These are phyloP conservation scores for Sapajus apella DNA, from an alignment of 2,113 vertebrate genomes.

Conservation along the genomic window DNA sequence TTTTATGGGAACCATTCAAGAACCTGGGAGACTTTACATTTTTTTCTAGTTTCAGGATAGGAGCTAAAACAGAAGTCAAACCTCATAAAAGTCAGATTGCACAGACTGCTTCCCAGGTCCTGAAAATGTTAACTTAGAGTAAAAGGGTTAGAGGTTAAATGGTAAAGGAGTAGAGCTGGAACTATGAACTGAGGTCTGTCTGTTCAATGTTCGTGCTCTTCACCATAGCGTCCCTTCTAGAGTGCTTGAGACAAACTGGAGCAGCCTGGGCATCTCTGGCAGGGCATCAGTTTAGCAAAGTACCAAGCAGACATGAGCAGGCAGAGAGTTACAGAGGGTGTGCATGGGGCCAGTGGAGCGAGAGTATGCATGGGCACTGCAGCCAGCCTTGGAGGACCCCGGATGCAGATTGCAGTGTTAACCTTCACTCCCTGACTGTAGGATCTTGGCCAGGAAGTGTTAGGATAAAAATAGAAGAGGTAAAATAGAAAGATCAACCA, in stretches of 20 bases:
- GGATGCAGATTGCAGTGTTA: fast-evolving
- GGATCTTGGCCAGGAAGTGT: not conserved
- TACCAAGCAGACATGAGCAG: not conserved
- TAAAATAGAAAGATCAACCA: not conserved
- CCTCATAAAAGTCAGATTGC: not conserved
- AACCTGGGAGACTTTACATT: not conserved
- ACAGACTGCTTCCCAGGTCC: not conserved
- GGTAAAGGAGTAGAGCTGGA: not conserved
- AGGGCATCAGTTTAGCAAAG: not conserved
- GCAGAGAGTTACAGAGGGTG: not conserved
- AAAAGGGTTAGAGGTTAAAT: not conserved
- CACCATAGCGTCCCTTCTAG: not conserved
- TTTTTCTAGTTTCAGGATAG: not conserved
- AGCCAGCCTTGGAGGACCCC: not conserved
- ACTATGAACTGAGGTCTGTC: not conserved
- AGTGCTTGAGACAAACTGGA: not conserved
- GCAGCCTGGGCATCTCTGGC: not conserved
- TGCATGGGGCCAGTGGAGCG: not conserved
- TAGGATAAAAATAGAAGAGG: not conserved
- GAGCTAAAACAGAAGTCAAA: not conserved
- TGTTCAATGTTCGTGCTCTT: not conserved
- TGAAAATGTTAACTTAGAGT: not conserved
- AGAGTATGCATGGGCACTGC: not conserved
- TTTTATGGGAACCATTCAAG: not conserved
- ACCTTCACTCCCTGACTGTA: not conserved